These are phyloP conservation scores for Dynastes grantii DNA, from an alignment of 2,888 invertebrate genomes.

Conservation along the genomic window DNA sequence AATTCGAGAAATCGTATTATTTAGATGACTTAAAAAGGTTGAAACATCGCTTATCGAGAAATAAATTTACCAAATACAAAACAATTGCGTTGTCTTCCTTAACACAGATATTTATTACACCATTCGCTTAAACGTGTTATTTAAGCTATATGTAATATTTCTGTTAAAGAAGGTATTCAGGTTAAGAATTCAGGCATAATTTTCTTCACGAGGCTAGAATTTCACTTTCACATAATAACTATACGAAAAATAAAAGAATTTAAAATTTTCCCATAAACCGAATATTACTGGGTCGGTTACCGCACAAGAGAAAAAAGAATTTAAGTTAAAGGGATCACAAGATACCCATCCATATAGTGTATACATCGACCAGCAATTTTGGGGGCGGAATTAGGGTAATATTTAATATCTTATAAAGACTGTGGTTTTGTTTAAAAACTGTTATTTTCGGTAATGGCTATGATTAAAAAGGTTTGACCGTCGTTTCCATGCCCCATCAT, in stretches of 20 bases:
- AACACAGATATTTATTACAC: too few relatives aligned
- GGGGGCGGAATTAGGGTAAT: conserved; percentile 38
- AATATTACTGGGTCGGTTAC: neutral
- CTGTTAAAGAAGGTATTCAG: neutral
- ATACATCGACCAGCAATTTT: neutral
- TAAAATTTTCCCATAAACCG: conserved; percentile 4
- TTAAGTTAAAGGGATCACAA: conserved; percentile 2
- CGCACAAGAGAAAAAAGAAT: neutral
- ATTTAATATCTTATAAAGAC: conserved; percentile 53
- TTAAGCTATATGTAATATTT: too few relatives aligned
- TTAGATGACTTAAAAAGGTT: too few relatives aligned
- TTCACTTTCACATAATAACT: conserved; percentile 11
- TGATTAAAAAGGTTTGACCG: conserved; percentile 52
- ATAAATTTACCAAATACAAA: too few relatives aligned
- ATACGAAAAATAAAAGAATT: too few relatives aligned
- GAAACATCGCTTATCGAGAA: too few relatives aligned
- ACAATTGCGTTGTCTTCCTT: too few relatives aligned
- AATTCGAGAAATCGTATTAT: too few relatives aligned
- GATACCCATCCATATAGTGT: neutral
- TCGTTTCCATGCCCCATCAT: conserved; percentile 26
- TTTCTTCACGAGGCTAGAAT: neutral
- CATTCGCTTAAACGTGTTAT: too few relatives aligned
- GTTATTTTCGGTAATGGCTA: conserved; percentile 53
- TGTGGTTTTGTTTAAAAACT: conserved; percentile 52
- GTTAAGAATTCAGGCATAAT: neutral